Percentiles rank a stretch among this genome's conserved stretches.
Evolutionary conservation across 2,888 invertebrate genomes (phyloP).

Genomic region (Caenorhabditis imperialis): DNA sequence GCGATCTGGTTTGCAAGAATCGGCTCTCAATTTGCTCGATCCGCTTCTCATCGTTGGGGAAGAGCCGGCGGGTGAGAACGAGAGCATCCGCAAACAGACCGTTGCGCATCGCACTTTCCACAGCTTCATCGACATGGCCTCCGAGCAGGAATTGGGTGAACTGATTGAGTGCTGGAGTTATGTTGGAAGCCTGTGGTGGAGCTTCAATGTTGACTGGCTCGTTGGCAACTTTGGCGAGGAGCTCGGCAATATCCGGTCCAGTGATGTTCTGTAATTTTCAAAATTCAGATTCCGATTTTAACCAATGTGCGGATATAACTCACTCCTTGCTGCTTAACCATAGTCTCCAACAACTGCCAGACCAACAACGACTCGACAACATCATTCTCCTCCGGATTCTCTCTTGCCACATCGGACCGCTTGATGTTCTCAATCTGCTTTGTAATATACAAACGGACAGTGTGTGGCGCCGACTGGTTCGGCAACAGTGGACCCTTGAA

Average conservation of each 20-base stretch:
- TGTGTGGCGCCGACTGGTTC: slow-evolving; percentile 37
- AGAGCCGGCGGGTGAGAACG: slow-evolving; percentile 68
- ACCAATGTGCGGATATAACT: neutral
- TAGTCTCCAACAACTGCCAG: slow-evolving; percentile 71
- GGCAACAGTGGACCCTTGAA: slow-evolving; percentile 59
- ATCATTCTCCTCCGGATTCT: slow-evolving; percentile 67
- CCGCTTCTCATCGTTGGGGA: slow-evolving; percentile 59
- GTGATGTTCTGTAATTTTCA: slow-evolving; percentile 66
- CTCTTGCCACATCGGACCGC: slow-evolving; percentile 66
- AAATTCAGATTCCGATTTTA: neutral
- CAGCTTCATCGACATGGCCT: slow-evolving; percentile 75
- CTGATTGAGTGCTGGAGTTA: slow-evolving; percentile 58
- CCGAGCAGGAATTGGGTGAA: slow-evolving; percentile 71
- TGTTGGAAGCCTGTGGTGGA: slow-evolving; percentile 43
- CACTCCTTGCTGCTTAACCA: slow-evolving; percentile 71
- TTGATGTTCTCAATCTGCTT: slow-evolving; percentile 69
- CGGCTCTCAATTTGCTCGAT: slow-evolving; percentile 68
- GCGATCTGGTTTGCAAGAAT: slow-evolving; percentile 67
- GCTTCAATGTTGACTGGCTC: slow-evolving; percentile 30
- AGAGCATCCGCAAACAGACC: slow-evolving; percentile 75
- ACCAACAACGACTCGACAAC: slow-evolving; percentile 70
- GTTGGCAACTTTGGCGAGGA: slow-evolving; percentile 58
- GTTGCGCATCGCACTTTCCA: slow-evolving; percentile 70
- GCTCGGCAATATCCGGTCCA: slow-evolving; percentile 72
- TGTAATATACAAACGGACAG: slow-evolving; percentile 68